Conservation (phyloP, 2,797 vertebrate species). For the Argentina silus region DNA sequence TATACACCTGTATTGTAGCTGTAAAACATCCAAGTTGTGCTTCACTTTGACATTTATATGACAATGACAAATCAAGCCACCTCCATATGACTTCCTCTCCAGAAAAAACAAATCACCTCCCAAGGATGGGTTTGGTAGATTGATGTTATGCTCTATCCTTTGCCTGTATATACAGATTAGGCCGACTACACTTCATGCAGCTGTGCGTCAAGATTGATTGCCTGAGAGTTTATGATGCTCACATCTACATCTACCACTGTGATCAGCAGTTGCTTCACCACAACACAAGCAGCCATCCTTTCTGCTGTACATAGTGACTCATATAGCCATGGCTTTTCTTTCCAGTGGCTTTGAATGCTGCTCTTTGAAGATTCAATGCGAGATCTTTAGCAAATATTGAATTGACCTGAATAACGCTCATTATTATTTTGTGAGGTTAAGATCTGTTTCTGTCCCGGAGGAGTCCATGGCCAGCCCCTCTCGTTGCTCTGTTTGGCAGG, state of each 20-base stretch:
- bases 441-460: slow-evolving; percentile 46
- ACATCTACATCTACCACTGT: slow-evolving; percentile 21
- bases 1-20: neutral
- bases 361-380: slow-evolving; percentile 4
- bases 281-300: no score
- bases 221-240: slow-evolving; percentile 8
- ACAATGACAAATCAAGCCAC: neutral
- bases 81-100: neutral
- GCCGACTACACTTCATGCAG: neutral
- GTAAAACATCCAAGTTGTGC: neutral
- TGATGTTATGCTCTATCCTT: neutral
- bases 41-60: neutral
- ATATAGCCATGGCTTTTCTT: neutral
- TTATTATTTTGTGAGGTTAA: slow-evolving; percentile 47
- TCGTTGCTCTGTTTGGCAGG: slow-evolving; percentile 30
- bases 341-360: no score
- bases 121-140: slow-evolving; percentile 9
- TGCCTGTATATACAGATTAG: neutral
- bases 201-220: slow-evolving; percentile 11
- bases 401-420: slow-evolving; percentile 64
- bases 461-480: slow-evolving; percentile 26
- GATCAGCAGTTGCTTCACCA: slow-evolving; percentile 4
- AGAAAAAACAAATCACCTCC: neutral
- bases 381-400: slow-evolving; percentile 23
- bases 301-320: neutral